Base-by-base conservation (phyloP, 1,140 invertebrate genomes). In the Microplitis mediator region DNA sequence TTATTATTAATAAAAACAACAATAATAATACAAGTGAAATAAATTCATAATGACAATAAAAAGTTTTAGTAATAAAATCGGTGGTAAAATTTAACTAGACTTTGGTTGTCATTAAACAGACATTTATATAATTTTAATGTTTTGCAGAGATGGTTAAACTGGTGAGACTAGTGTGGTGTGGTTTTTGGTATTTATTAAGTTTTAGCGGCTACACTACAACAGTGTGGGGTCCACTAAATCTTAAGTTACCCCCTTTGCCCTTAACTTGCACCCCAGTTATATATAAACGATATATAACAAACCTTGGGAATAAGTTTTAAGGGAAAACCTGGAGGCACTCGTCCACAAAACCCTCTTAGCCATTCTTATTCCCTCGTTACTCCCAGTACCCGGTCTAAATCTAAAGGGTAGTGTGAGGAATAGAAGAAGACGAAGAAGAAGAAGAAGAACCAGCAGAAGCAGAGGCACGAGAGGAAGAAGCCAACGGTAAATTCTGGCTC, bases 321-420 rank as follows among this genome's bases (percentile, higher is more conserved):
- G 39, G 39, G 39, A 45, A 45, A 45, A 45, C 39, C 39, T 45
- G 39, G 39, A 45, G 39, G 39, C 39, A 45, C 39, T 45, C 39
- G 39, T 45, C 39, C 39, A 52, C 45, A 23, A 66, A 73, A 56
- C 54, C 56, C 60, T 74, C 77, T 79, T 76, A 81, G 78, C 85
- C 80, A 85, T 85, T 86, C 85, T 86, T 87, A 86, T 86, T 86
- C 84, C 84, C 85, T 86, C 86, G 85, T 87, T 87, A 86, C 84
- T 85, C 80, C 81, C 83, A 84, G 82, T 82, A 82, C 80, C 80
- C 79, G 80, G 39, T 45, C 39, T 11, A 45, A 45, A 11, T 45
- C 39, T 11, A 45, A 45, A 45, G 39, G 39, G 39, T 45, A 45
- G 39, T 45, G 11, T 45, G 39, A 11, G 39, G 39, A 45, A 6